Evolutionary conservation across 2,113 vertebrate genomes (phyloP).

Genomic region (Coracopsis vasa): DNA sequence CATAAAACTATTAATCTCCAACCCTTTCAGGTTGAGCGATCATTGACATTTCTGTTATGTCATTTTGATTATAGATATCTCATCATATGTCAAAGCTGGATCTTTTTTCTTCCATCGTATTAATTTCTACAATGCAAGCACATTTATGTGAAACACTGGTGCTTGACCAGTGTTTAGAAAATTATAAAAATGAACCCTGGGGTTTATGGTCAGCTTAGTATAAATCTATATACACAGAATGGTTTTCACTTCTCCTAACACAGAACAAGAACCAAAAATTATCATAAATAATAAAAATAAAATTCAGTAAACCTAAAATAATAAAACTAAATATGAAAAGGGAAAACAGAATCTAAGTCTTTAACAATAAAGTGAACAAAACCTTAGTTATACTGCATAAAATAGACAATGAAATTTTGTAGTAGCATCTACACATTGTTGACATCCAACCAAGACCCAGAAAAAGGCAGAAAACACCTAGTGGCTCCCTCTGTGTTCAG

Average conservation of each 20-base stretch:
- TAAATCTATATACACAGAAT: background rate
- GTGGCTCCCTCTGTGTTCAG: background rate
- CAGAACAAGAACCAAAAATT: background rate
- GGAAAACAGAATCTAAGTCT: background rate
- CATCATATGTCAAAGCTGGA: background rate
- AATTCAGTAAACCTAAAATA: background rate
- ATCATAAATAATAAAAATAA: background rate
- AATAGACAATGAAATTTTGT: background rate
- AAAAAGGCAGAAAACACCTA: background rate
- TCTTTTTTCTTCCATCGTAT: background rate
- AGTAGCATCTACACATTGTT: background rate
- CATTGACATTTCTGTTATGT: background rate
- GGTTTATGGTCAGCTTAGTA: background rate
- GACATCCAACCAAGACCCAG: background rate
- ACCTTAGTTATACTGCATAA: background rate
- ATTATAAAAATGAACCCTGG: background rate
- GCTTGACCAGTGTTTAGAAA: background rate
- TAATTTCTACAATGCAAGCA: background rate
- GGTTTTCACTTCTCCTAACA: background rate
- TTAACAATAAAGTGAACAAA: background rate
- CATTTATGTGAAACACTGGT: background rate
- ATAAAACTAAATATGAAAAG: background rate
- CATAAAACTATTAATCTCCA: background rate
- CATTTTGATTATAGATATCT: constrained; percentile 2
- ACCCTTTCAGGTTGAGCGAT: background rate